Base-by-base conservation (phyloP, 2,797 vertebrate genomes). In the Salmo trutta region DNA sequence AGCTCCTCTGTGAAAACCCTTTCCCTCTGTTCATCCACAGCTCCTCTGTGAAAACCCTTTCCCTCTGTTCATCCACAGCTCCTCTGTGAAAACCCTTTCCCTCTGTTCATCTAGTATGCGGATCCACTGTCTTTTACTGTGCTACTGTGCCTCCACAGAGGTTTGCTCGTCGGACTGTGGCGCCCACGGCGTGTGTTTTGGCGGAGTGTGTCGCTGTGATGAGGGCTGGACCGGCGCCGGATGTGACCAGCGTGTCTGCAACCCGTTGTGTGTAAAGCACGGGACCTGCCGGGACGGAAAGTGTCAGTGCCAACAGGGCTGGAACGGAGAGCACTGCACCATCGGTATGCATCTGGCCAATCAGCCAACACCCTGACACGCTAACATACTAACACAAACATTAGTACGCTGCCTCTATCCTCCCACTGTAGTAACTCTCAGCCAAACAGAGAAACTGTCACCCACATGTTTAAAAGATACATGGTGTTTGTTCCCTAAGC, bases 251-350 rank as follows among this genome's bases (percentile, higher is more conserved):
- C 95, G 96, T 16, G 94, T 96, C 88, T 97, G 96, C 88, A 96
- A 95, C 91, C 95, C 96, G 82, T 95, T 95, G 83, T 97, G 96
- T 80, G 94, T 94, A 65, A 96, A 96, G 92, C 96, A 97, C 73
- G 96, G 96, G 84, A 95, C 95, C 92, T 97, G 96, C 94, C 95
- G 95, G 92, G 96, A 97, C 83, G 96, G 96, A 88, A 96, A 96
- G 92, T 97, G 96, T 94, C 95, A 96, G 94, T 97, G 96, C 90
- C 94, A 95, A 93, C 95, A 96, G 93, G 96, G 96, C 92, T 97
- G 96, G 96, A 97, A 96, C 91, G 96, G 96, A 92, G 96, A 97
- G 91, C 96, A 97, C 95, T 97, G 96, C 94, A 96, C 96, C 93
- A 97, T 97, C 91, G 96, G 96, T 97, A 96, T 62, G 59, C 59